Base-by-base conservation (phyloP, 2,888 invertebrate genomes). In the Pristionchus arcanus region DNA sequence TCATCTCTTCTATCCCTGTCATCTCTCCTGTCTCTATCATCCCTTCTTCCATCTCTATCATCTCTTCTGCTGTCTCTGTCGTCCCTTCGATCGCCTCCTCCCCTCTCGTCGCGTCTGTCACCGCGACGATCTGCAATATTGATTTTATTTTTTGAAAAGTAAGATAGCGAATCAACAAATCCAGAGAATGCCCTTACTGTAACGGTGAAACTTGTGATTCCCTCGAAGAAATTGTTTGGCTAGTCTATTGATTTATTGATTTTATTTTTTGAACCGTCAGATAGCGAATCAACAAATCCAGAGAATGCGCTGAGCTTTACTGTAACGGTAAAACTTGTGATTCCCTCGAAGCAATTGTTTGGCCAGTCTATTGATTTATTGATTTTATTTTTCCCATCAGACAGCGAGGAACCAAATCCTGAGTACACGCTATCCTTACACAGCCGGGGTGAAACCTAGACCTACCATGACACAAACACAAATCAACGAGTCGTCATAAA, bases 61-160 rank as follows among this genome's bases (percentile, higher is more conserved):
- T 90, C 85, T 77, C 83, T 81, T 74, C 87, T 68, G 25, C 81
- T n/a, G 34, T 55, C 59, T 74, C 74, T 34, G 7, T 53, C 87
- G n/a, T 90, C 86, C 71, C 55, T 77, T 90, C 85, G 55, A 55
- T 63, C n/a, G n/a, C n/a, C 59, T 66, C 84, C 84, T 59, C 85
- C 90, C 25, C 53, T 83, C 53, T 53, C 90, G 13, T 31, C 63
- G 2, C 63, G 21, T 37, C 49, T 49, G 55, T 68, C 68, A n/a
- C n/a, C n/a, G 37, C 89, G 66, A 28, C 59, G 84, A 42, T 84
- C 86, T 86, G 34, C 21, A 66, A 66, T 19, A 16, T n/a, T 13
- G 21, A 53, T 83, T 53, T 49, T 49, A 49, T 49, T 25, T 25
- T 5, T 21, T n/a, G 2, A 7, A 63, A 1, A 7, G 7, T 21